Conservation (phyloP, 2,113 vertebrate species). For the Connochaetes taurinus region DNA sequence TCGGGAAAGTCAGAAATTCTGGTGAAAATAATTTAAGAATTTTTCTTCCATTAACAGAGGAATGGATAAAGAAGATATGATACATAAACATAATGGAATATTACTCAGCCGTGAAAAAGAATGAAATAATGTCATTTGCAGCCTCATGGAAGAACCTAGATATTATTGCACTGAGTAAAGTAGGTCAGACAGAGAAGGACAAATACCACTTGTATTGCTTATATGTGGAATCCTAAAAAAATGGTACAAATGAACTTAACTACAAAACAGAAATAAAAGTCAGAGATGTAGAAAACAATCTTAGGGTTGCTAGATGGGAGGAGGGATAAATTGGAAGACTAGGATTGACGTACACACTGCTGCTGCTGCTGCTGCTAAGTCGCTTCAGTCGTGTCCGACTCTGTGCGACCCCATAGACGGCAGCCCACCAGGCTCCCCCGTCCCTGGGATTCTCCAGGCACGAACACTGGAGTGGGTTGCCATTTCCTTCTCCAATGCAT, state of each 20-base stretch:
- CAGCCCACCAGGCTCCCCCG: too few relatives aligned
- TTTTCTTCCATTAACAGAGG: neutral
- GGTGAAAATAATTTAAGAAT: neutral
- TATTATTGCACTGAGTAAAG: neutral
- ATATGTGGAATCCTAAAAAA: neutral
- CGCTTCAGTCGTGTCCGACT: fast-evolving
- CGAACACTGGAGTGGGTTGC: too few relatives aligned
- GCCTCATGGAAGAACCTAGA: neutral
- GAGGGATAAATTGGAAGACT: neutral
- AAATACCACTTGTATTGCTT: neutral
- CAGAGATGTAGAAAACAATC: neutral
- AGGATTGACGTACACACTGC: neutral
- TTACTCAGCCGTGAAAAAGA: neutral
- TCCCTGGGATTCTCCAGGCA: too few relatives aligned
- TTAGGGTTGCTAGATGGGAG: neutral
- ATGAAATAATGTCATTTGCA: neutral
- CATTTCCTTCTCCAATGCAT: too few relatives aligned
- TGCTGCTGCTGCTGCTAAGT: too few relatives aligned
- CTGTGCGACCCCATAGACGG: fast-evolving
- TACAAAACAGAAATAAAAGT: neutral
- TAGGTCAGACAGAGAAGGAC: neutral
- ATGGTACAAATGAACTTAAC: neutral
- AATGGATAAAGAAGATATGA: neutral
- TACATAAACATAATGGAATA: neutral
- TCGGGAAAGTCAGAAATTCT: neutral